A percentile compares a stretch with the other conserved stretches of the same genome.
Evolutionary conservation across 2,888 invertebrate genomes (phyloP).

Genomic region (Xanthorhoe spadicearia): DNA sequence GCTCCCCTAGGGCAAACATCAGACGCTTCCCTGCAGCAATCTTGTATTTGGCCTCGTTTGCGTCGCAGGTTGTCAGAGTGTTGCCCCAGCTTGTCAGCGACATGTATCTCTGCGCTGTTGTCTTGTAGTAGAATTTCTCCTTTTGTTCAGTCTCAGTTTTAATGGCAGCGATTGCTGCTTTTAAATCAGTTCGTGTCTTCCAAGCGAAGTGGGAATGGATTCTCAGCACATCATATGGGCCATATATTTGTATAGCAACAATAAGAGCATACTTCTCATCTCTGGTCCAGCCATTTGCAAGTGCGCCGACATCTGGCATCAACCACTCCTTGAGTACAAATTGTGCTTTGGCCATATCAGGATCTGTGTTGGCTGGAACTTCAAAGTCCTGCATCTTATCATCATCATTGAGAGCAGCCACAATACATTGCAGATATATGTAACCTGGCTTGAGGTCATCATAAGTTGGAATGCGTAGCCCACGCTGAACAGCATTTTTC

Average conservation of each 20-base stretch:
- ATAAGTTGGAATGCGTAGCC: conserved; percentile 4
- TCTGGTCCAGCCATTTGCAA: conserved; percentile 16
- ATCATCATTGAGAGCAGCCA: conserved; percentile 12
- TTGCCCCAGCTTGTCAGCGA: conserved; percentile 23
- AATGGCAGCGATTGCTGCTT: conserved; percentile 11
- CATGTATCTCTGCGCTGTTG: conserved; percentile 9
- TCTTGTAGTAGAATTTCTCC: conserved; percentile 9
- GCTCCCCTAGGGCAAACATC: conserved; percentile 13
- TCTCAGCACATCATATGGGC: conserved; percentile 1
- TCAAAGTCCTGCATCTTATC: conserved; percentile 14
- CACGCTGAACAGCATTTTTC: conserved; percentile 8
- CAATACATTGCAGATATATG: conserved; percentile 24
- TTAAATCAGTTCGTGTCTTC: conserved; percentile 19
- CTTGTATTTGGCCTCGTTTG: conserved; percentile 7
- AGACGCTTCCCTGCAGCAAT: conserved; percentile 13
- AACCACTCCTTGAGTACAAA: conserved; percentile 25
- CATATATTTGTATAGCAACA: conserved; percentile 21
- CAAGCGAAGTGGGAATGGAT: conserved; percentile 16
- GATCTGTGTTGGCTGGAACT: conserved; percentile 4
- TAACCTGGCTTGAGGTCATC: conserved; percentile 21
- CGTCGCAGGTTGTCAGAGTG: conserved; percentile 14
- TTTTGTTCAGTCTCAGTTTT: conserved; percentile 5
- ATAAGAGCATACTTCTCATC: conserved; percentile 27
- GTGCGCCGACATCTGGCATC: conserved; percentile 17
- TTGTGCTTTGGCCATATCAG: conserved; percentile 17